These are phyloP conservation scores for Meloidogyne floridensis DNA, from an alignment of 1,140 invertebrate genomes.

Conservation along the genomic window DNA sequence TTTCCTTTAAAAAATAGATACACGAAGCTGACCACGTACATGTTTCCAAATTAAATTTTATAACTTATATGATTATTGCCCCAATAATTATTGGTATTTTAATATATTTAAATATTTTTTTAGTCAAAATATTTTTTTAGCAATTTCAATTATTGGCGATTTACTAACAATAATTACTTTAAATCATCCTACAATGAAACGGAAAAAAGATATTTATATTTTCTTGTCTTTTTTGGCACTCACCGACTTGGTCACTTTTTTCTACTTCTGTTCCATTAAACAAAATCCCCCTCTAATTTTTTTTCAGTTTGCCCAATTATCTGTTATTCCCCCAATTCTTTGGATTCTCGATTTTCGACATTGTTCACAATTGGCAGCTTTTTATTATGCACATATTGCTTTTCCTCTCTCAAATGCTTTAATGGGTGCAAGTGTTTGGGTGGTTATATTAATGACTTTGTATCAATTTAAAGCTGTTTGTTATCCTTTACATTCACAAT, in stretches of 20 bases:
- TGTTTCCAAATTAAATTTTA: constrained; percentile 53
- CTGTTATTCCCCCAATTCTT: constrained; percentile 64
- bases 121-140: constrained; percentile 37
- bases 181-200: constrained; percentile 51
- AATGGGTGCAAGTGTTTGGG: constrained; percentile 64
- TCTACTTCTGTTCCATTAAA: too few relatives aligned
- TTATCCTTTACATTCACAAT: constrained; percentile 51
- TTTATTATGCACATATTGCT: constrained; percentile 65
- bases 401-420: constrained; percentile 65
- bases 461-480: constrained; percentile 64
- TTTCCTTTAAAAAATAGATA: not conserved
- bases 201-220: constrained; percentile 60
- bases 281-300: not conserved
- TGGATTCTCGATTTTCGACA: constrained; percentile 60
- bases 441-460: constrained; percentile 64
- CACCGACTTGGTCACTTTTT: constrained; percentile 58
- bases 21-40: not conserved
- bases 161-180: constrained; percentile 52
- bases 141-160: constrained; percentile 54
- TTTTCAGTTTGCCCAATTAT: constrained; percentile 63
- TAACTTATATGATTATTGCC: constrained; percentile 64
- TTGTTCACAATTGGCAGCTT: constrained; percentile 57
- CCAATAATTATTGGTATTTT: constrained; percentile 56
- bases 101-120: constrained; percentile 51
- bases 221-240: constrained; percentile 63